Evolutionary conservation across 2,113 vertebrate genomes (phyloP), one percentile per base, ranked within the genome.

Genomic region (Oreotrochilus melanogaster): DNA sequence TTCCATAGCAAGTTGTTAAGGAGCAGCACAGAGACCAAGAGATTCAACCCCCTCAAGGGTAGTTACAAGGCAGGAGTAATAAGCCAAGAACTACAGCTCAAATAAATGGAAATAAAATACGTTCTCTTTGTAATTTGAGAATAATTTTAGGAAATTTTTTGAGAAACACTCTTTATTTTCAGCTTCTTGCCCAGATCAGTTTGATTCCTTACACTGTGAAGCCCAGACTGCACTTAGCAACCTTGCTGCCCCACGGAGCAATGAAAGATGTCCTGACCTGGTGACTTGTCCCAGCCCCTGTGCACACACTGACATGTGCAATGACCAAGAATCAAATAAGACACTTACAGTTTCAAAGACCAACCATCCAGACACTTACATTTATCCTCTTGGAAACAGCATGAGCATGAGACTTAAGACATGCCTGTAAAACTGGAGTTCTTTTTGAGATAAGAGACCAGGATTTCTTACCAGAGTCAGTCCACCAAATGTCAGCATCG

Each of bases 401-500:
- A 61, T 0, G 1, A 31, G 35, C 0, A 0, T 14, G 58, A 80
- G 17, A 85, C 58, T 79, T 69, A 57, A 43, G 58, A 53, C 21
- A 23, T 9, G 58, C 45, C 72, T 27, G 25, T 42, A 60, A 51
- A 75, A 71, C 88, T 88, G 39, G 37, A 80, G 79, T 43, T 72
- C 69, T 94, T 28, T 51, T 28, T 51, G 58, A 85, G 62, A 57
- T 43, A 54, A 62, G 30, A 78, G 1, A 84, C 1, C 4, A 31
- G 27, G 57, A 53, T 67, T 72, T 97, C 99, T 98, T 93, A 99
- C 99, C 92, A 99, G 72, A 86, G 99, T 98, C 73, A 99, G 98
- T 66, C 99, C 99, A 14, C 98, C 99, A 53, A 99, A 99, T 0
- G 98, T 99, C 95, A 99, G 96, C 97, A 99, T 99, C 0, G 98